phyloP scores from a whole-genome alignment of 2,888 invertebrate genomes.

The Miltochrista miniata region DNA sequence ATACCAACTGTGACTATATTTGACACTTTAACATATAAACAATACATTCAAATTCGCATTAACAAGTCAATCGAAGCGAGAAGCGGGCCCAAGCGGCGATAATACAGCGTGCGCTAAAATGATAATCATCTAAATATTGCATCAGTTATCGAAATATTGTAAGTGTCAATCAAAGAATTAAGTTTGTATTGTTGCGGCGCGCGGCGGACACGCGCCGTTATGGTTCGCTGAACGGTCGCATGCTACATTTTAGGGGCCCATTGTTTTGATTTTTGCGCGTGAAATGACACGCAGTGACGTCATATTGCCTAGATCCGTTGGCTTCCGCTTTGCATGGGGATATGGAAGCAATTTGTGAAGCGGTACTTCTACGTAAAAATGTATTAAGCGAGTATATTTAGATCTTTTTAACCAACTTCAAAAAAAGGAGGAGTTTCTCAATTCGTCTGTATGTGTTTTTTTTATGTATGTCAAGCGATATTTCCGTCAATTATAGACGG shows the following conservation, averaged over 20 bases:
- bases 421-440: no score
- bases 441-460: no score
- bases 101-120: constrained; percentile 56
- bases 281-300: constrained; percentile 54
- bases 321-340: constrained; percentile 9
- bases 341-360: neutral
- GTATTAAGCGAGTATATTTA: neutral
- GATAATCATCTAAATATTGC: constrained; percentile 84
- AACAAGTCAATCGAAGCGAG: constrained; percentile 45
- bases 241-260: constrained; percentile 66
- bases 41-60: constrained; percentile 39
- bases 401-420: no score
- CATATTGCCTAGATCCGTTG: constrained; percentile 38
- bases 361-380: neutral
- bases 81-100: constrained; percentile 64
- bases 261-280: constrained; percentile 75
- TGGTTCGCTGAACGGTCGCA: constrained; percentile 55
- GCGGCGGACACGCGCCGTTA: constrained; percentile 58
- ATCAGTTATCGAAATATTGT: constrained; percentile 84
- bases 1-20: neutral
- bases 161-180: constrained; percentile 85
- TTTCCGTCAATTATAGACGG: no score
- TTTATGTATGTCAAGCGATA: no score
- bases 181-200: constrained; percentile 71
- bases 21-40: constrained; percentile 23